Evolutionary conservation across 2,113 vertebrate species (phyloP), one percentile per base, ranked within the genome.

Genomic region (Misgurnus mizolepis): DNA sequence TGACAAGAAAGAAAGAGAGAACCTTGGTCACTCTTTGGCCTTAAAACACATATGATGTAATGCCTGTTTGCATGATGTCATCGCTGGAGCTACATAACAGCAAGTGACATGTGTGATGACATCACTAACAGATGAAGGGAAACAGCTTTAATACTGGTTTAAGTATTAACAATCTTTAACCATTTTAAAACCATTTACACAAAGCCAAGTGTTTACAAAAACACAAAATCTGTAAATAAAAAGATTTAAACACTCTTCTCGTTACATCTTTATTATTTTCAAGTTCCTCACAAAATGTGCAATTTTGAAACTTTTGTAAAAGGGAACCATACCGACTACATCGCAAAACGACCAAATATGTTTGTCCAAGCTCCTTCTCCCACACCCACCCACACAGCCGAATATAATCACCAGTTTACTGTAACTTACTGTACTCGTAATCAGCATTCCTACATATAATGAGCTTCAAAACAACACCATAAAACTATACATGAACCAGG

Each of bases 1-100:
- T 98, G 83, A 90, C 1, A 27, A 83, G 67, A 78, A 40, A 83
- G 6, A 84, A 41, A 40, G 45, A 73, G 83, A 22, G 85, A 53
- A 12, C 10, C 4, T 12, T 53, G 49, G 4, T 53, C 49, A 53
- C 2, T 58, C 55, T 6, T 58, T 14, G 15, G 50, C 12, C 14
- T 53, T n/a, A 18, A 58, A n/a, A 58, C n/a, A 18, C 14, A 6
- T 58, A 5, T 18, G 55, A 58, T 58, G 55, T 58, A 7, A 67
- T 47, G 66, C 41, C 45, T 67, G 45, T 47, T 7, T n/a, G 66
- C 12, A n/a, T 67, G 65, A 67, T 45, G 65, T 45, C 15, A 27
- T 27, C 1, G 41, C 17, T 14, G 18, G 27, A 49, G 49, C 49
- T 7, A 3, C 1, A 34, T 15, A 18, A n/a, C 55, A 58, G 7